phyloP scores from a whole-genome alignment of 2,113 vertebrate genomes.

The Bothrops jararaca region DNA sequence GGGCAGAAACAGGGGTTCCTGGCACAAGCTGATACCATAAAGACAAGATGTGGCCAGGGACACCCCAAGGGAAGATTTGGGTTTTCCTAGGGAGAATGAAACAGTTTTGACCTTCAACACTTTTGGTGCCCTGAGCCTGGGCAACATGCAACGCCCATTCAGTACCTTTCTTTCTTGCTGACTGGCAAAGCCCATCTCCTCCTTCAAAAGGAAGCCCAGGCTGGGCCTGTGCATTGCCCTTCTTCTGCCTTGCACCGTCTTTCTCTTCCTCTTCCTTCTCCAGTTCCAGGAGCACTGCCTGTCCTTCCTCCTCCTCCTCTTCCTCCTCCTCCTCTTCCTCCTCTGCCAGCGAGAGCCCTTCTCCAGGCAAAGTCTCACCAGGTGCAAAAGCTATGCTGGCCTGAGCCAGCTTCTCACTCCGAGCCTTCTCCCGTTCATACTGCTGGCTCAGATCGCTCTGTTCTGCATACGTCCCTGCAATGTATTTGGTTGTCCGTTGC shows the following conservation, averaged over 20 bases:
- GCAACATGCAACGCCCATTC: not conserved
- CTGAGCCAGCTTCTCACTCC: conserved; percentile 78
- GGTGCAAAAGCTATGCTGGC: conserved; percentile 63
- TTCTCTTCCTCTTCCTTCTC: conserved; percentile 55
- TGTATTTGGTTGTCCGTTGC: conserved; percentile 91
- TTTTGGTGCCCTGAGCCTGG: too few relatives aligned
- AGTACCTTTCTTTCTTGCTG: conserved; percentile 65
- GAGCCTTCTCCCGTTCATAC: conserved; percentile 86
- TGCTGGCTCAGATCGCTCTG: conserved; percentile 83
- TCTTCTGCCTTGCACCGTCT: not conserved
- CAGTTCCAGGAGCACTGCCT: conserved; percentile 54
- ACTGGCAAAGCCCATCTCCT: conserved; percentile 41
- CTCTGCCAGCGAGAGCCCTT: conserved; percentile 37
- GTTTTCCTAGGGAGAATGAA: not conserved
- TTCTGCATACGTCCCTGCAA: conserved; percentile 83
- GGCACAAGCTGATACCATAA: too few relatives aligned
- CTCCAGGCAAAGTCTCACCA: conserved; percentile 53
- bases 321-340: conserved; percentile 42
- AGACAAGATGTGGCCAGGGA: not conserved
- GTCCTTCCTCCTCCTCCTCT: conserved; percentile 43
- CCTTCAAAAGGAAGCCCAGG: not conserved
- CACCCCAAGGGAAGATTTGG: not conserved
- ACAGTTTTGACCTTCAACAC: accelerated
- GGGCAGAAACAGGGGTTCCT: too few relatives aligned
- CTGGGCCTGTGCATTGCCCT: not conserved